A percentile compares a stretch with the other conserved stretches of the same genome.
These are phyloP conservation scores for Scleropages formosus DNA, from an alignment of 2,797 vertebrate genomes.

Conservation along the genomic window DNA sequence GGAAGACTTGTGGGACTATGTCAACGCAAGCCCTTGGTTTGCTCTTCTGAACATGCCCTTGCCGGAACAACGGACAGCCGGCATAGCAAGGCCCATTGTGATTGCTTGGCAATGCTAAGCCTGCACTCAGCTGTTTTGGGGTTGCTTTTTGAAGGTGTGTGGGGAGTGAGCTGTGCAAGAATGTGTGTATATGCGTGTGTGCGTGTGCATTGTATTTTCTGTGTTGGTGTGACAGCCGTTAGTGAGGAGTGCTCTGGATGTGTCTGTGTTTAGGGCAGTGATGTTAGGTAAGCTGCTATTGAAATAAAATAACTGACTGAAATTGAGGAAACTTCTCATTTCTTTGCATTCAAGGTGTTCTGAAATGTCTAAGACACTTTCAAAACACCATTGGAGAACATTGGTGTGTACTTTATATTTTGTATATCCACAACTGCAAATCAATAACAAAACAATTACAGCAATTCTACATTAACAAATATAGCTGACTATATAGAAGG, in stretches of 20 bases:
- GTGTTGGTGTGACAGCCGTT: background rate
- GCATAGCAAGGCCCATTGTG: background rate
- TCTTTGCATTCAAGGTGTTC: slow-evolving; percentile 19
- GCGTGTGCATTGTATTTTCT: background rate
- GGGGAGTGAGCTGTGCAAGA: background rate
- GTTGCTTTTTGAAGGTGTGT: background rate
- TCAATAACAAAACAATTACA: too few relatives aligned
- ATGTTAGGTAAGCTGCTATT: slow-evolving; percentile 60
- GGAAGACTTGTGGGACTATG: background rate
- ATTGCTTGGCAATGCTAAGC: background rate
- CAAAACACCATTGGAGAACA: too few relatives aligned
- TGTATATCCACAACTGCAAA: too few relatives aligned
- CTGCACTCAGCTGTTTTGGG: slow-evolving; percentile 15
- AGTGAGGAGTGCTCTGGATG: slow-evolving; percentile 2
- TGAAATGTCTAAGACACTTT: too few relatives aligned
- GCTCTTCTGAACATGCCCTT: background rate
- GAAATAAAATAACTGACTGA: slow-evolving; percentile 58
- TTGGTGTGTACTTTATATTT: too few relatives aligned
- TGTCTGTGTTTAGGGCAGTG: slow-evolving; percentile 45
- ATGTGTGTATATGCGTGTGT: background rate
- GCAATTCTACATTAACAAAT: too few relatives aligned
- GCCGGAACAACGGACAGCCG: background rate
- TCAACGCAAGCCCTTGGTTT: background rate
- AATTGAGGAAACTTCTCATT: slow-evolving; percentile 33
- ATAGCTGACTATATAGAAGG: too few relatives aligned